Evolutionary conservation across 2,888 invertebrate species (phyloP), one percentile per base, ranked within the genome.

Genomic region (Apantesis nais): DNA sequence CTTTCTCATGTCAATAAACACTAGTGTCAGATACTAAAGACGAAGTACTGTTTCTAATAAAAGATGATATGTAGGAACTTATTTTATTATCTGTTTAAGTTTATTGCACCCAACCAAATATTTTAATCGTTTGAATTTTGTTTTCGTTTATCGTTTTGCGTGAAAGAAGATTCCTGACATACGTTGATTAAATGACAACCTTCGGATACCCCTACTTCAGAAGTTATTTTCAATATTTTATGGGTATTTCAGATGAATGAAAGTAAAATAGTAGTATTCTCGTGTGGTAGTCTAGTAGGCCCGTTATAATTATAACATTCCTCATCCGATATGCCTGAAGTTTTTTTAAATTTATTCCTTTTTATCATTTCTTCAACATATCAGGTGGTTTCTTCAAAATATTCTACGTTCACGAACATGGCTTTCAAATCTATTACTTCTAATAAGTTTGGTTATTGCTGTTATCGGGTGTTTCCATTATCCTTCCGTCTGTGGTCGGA

Each of bases 401-500:
- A 5, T 29, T 16, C 7, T 8, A 29, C 16, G 1, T 1, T 58
- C 29, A 25, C 1, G 7, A 58, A 58, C 58, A 58, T 16, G 7
- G 12, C 52, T 52, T 55, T 25, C 5, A 25, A 55, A 25, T 25
- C 11, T n/a, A 1, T 55, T 25, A 7, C 58, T 29, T 2, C 2
- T 66, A 66, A 37, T 66, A 66, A 55, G 52, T 22, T 25, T 25
- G 3, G 7, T 2, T 22, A 3, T 19, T 11, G 7, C 5, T 22
- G 3, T 19, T 52, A 25, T 65, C 52, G 9, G 34, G 34, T 3
- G 52, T 37, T n/a, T 66, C 37, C 25, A 55, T 66, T 19, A 9
- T 66, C 25, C 65, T 52, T 34, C 65, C 65, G 8, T 66, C 65
- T 37, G 25, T 66, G 7, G 29, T 61, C 31, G 44, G n/a, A 31